Percentiles rank a stretch among this genome's conserved stretches.
Conservation (phyloP, 2,797 vertebrate species). For the Argentina silus region DNA sequence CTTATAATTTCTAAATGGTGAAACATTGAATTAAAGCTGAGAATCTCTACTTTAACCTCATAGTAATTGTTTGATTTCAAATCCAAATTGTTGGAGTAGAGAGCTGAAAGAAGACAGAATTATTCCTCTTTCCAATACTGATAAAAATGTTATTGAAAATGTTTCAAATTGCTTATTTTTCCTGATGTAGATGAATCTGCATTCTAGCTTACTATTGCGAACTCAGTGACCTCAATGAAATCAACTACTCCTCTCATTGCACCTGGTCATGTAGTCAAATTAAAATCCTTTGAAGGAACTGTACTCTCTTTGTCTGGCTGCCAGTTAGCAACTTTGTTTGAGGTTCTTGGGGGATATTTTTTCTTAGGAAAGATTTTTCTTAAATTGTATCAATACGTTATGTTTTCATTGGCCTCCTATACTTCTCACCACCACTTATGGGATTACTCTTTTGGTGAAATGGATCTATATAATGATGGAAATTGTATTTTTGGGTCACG, state of each 20-base stretch:
- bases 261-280: constrained; percentile 37
- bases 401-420: constrained; percentile 39
- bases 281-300: constrained; percentile 29
- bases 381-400: constrained; percentile 38
- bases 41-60: no score
- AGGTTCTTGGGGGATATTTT: constrained; percentile 39
- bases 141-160: background rate
- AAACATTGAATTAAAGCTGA: no score
- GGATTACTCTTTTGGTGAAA: constrained; percentile 41
- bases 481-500: constrained; percentile 21
- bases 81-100: no score
- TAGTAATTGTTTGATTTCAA: no score
- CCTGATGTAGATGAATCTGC: no score
- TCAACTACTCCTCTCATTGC: constrained; percentile 33
- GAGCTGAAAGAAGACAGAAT: no score
- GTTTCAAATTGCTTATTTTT: background rate
- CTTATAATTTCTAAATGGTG: no score
- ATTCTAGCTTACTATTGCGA: background rate
- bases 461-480: constrained; percentile 31
- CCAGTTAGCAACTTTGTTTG: constrained; percentile 38
- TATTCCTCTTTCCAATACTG: background rate
- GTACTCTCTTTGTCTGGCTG: constrained; percentile 36
- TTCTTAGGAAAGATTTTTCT: constrained; percentile 27
- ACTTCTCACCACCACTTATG: constrained; percentile 24
- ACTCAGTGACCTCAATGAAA: background rate